Base-by-base conservation (phyloP, 2,888 invertebrate genomes). In the Trichopoda pennipes region DNA sequence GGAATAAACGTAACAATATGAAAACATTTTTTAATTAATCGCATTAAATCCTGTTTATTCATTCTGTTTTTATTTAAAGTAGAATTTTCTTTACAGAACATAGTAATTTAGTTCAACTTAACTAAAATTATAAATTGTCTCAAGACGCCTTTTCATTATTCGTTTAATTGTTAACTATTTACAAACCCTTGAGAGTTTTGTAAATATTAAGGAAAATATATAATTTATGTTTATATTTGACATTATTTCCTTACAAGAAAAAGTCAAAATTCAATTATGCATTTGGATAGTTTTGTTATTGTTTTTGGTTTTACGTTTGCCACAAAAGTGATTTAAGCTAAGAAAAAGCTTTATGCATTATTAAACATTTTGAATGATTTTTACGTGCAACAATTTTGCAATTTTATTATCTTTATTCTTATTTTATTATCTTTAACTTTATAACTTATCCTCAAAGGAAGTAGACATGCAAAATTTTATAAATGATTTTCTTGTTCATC, bases 351-450 rank as follows among this genome's bases (percentile, higher is more conserved):
- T 73, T 21, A 73, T 73, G 73, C 73, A 63, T 73, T 61, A 73
- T 73, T 73, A 63, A 73, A 42, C 53, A 47, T 51, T 60, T 72
- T 51, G 47, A 72, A 60, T 72, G 72, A 72, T 72, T 60, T 8
- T 8, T 38, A 53, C 60, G 38, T 72, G 72, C 28, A 63, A 63
- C 17, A 38, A 38, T 38, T 38, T 38, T 38, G 12, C 32, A 6
- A 8, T 32, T 6, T 32, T 14, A 44, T 3, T 3, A 7, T 12
- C 28, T 42, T 60, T 38, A 44, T 61, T 44, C 44, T 61, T 21
- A 61, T 61, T 28, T 42, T 44, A 44, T 61, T 16, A 61, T 61
- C 14, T 42, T 42, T 1, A 63, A 28, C 12, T 19, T 32, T 17
- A 14, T 63, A 17, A 63, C 19, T 32, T 32, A 28, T n/a, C n/a